A percentile compares a stretch with the other conserved stretches of the same genome.
phyloP scores from a whole-genome alignment of 2,888 invertebrate genomes.

The Pandemis corylana region DNA sequence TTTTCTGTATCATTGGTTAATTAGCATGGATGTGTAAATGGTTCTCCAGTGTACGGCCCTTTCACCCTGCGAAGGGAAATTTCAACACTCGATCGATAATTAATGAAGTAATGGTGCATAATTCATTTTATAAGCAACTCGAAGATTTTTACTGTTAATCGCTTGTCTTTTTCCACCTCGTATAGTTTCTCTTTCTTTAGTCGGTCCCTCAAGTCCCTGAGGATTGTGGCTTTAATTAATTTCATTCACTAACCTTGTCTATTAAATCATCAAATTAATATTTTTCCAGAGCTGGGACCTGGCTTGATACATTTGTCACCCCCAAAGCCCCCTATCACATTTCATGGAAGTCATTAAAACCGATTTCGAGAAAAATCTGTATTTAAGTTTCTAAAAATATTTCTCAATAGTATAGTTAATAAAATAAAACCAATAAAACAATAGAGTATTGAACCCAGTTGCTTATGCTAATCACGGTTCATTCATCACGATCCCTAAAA shows the following conservation, averaged over 20 bases:
- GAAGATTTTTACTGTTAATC: too few relatives aligned
- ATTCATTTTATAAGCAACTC: neutral
- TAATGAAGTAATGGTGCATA: neutral
- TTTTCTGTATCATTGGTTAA: neutral
- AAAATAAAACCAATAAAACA: neutral
- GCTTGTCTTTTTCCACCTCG: too few relatives aligned
- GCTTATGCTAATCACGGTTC: conserved; percentile 8
- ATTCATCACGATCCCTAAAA: conserved; percentile 50
- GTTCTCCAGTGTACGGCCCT: neutral
- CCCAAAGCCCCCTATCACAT: too few relatives aligned
- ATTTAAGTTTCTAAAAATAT: neutral
- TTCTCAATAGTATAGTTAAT: neutral
- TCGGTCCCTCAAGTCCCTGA: too few relatives aligned
- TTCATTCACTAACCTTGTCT: too few relatives aligned
- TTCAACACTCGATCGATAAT: neutral
- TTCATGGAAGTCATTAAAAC: too few relatives aligned
- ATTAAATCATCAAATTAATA: too few relatives aligned
- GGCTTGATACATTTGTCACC: too few relatives aligned
- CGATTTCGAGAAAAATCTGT: too few relatives aligned
- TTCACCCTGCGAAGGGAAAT: conserved; percentile 3
- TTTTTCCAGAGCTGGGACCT: too few relatives aligned
- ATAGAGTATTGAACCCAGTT: neutral
- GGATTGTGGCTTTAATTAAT: too few relatives aligned
- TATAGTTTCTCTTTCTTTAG: too few relatives aligned
- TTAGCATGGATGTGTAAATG: neutral